Evolutionary conservation across 2,888 invertebrate genomes (phyloP).

Genomic region (Helobdella robusta): DNA sequence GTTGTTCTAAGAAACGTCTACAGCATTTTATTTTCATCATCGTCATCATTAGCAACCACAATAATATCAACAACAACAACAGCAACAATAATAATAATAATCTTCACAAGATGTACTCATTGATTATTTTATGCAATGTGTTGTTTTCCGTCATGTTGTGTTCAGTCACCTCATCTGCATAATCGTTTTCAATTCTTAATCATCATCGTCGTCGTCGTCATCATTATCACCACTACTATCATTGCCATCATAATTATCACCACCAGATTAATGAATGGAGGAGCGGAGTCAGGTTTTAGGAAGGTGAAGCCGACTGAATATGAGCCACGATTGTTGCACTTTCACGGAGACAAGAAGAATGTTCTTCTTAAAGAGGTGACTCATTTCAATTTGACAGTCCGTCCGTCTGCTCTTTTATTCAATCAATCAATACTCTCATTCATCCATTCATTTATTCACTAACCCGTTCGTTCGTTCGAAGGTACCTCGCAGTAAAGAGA

Average conservation of each 20-base stretch:
- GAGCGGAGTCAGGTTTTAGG: constrained; percentile 45
- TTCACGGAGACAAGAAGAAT: constrained; percentile 37
- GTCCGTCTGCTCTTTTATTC: not conserved
- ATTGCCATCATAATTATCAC: not conserved
- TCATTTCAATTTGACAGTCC: too few relatives aligned
- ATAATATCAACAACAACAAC: too few relatives aligned
- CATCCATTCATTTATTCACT: too few relatives aligned
- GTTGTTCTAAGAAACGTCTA: too few relatives aligned
- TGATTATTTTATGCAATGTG: too few relatives aligned
- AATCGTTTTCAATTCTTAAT: not conserved
- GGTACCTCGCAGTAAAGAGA: constrained; percentile 30
- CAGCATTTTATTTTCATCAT: too few relatives aligned
- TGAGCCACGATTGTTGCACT: constrained; percentile 41
- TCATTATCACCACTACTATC: constrained; percentile 9
- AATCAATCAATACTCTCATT: not conserved
- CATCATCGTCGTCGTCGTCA: not conserved
- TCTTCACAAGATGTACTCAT: too few relatives aligned
- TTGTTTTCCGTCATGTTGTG: too few relatives aligned
- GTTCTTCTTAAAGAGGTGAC: constrained; percentile 42
- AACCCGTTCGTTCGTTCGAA: too few relatives aligned
- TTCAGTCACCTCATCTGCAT: too few relatives aligned
- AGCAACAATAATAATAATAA: too few relatives aligned
- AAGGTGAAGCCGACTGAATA: constrained; percentile 44
- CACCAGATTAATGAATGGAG: constrained; percentile 42
- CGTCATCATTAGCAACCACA: too few relatives aligned